Base-by-base conservation (phyloP, 2,113 vertebrate genomes). In the Carassius gibelio region DNA sequence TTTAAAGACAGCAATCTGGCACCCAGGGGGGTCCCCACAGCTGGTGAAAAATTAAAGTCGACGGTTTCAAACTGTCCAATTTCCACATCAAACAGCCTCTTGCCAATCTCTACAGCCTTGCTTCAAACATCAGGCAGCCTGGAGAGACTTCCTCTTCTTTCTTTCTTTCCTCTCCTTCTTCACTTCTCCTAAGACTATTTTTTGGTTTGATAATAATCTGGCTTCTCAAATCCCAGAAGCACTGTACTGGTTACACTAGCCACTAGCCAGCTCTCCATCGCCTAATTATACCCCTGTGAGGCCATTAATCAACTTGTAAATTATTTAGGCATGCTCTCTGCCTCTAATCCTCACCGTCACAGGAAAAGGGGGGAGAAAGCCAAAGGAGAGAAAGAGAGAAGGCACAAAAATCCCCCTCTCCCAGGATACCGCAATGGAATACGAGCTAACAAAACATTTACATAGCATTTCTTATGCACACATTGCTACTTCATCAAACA, bases 31-130 rank as follows among this genome's bases (percentile, higher is more conserved):
- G 94, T 95, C 94, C 94, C 94, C 93, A 94, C 93, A 95, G 95
- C 94, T 95, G 95, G 94, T 96, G 96, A 96, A 97, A 96, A 97
- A 96, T 97, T 96, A 96, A 96, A 96, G 94, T 95, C 93, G 94
- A 97, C 95, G 95, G 95, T 96, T 96, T 96, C 96, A 97, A 96
- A 97, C 96, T 96, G 95, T 96, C 96, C 96, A 95, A 97, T 97
- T 97, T 97, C 95, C 96, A 97, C 96, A 96, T 97, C 96, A 96
- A 96, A 96, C 75, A 87, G 84, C 84, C 74, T 84, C 94, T 91
- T 94, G 93, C 93, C 95, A 90, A 95, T 88, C 92, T 94, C 93
- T 95, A 94, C 95, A 94, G 95, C 95, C 92, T 94, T 93, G 93
- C 96, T 96, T 97, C 96, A 96, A 97, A 86, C 83, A 64, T 61